Percentiles rank a stretch among this genome's conserved stretches.
Evolutionary conservation across 2,797 vertebrate genomes (phyloP).

Genomic region (Scleropages formosus): DNA sequence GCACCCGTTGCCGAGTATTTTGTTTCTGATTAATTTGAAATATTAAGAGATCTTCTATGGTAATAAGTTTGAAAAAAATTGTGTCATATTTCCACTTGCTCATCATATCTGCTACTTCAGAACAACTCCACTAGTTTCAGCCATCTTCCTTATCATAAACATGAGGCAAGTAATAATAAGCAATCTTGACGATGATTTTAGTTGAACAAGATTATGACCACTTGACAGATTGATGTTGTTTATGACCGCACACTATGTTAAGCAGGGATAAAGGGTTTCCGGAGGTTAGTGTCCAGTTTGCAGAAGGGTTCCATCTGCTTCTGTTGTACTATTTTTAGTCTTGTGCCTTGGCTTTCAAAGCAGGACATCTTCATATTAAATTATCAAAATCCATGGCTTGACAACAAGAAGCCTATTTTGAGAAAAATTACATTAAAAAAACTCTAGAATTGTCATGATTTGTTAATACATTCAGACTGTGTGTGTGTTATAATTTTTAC

Average conservation of each 20-base stretch:
- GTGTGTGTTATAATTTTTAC: too few relatives aligned
- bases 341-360: slow-evolving; percentile 32
- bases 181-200: background rate
- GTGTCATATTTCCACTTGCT: too few relatives aligned
- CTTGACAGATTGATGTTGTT: slow-evolving; percentile 9
- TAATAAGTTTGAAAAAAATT: too few relatives aligned
- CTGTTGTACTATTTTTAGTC: slow-evolving; percentile 46
- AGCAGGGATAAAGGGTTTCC: slow-evolving; percentile 12
- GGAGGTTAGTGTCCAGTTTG: slow-evolving; percentile 26
- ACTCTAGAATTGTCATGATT: too few relatives aligned
- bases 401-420: too few relatives aligned
- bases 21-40: too few relatives aligned
- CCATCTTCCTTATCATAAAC: background rate
- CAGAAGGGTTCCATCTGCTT: slow-evolving; percentile 49
- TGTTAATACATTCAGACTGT: too few relatives aligned
- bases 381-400: slow-evolving; percentile 36
- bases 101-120: too few relatives aligned
- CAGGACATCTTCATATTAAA: slow-evolving; percentile 38
- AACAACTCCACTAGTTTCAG: too few relatives aligned
- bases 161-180: slow-evolving; percentile 11
- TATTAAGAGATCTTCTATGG: too few relatives aligned
- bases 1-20: too few relatives aligned
- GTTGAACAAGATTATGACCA: slow-evolving; percentile 6
- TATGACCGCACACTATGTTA: slow-evolving; percentile 3
- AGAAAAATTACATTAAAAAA: too few relatives aligned